Conservation (phyloP, 1,140 invertebrate genomes). For the Helicoverpa zea region DNA sequence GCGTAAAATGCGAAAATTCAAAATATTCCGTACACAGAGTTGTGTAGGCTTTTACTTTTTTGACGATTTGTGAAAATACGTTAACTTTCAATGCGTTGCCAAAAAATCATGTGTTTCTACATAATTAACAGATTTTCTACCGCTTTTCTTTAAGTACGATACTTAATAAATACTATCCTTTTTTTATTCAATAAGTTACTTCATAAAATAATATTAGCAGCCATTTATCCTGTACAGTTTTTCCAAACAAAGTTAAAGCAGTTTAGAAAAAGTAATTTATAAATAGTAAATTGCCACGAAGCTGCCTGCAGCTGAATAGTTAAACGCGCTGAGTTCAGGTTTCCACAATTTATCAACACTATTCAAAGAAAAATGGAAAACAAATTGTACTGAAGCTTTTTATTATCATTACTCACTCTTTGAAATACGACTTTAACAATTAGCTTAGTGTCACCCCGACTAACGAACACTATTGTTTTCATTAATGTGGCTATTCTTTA, state of each 20-base stretch:
- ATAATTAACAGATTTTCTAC: too few species aligned
- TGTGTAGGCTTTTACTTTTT: too few species aligned
- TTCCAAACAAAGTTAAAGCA: neutral
- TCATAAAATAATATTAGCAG: neutral
- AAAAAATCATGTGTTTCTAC: too few species aligned
- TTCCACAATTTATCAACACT: slow-evolving; percentile 38
- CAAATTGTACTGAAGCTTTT: slow-evolving; percentile 11
- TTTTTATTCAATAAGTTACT: neutral
- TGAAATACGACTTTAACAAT: neutral
- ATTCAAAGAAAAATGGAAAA: slow-evolving; percentile 34
- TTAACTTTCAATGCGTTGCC: too few species aligned
- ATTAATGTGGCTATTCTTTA: neutral
- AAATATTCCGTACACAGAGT: neutral
- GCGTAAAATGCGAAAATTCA: slow-evolving; percentile 22
- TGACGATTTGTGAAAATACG: too few species aligned
- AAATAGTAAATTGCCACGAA: slow-evolving; percentile 26
- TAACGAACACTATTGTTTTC: neutral
- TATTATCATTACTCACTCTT: slow-evolving; percentile 11
- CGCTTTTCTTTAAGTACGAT: slow-evolving; percentile 7
- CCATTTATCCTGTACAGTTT: neutral
- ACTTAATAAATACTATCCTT: neutral
- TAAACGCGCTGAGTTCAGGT: slow-evolving; percentile 33
- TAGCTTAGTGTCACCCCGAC: neutral
- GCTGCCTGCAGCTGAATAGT: slow-evolving; percentile 32
- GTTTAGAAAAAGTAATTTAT: slow-evolving; percentile 5